Evolutionary conservation across 2,888 invertebrate species (phyloP), one percentile per base, ranked within the genome.

Genomic region (Sericinus montela): DNA sequence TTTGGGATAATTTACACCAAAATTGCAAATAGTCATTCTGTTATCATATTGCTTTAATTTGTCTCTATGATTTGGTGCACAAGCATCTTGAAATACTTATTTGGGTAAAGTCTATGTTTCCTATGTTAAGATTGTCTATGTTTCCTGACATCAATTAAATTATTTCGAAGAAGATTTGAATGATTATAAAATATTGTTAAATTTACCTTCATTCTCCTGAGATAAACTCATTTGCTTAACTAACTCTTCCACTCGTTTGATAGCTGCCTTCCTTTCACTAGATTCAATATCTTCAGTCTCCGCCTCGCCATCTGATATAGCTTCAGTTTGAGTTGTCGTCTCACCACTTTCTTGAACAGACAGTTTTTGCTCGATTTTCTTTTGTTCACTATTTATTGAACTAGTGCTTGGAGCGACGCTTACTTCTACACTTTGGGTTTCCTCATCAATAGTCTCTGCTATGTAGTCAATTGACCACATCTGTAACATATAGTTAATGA

Each of bases 401-500:
- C 57, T 69, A 0, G 74, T 59, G 1, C 69, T 65, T 0, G 85
- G 71, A 9, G 80, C 81, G 1, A 72, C 54, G 51, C 73, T 79
- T 1, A 58, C 82, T 36, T 90, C 88, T 47, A 75, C 69, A 36
- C 89, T 91, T 51, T 90, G 91, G 37, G 75, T 72, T 28, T 87
- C 89, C 32, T 76, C 81, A 3, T 91, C 85, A 51, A 90, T 85
- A 53, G 77, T 68, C 59, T 81, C 80, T 55, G 87, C 66, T 39
- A 97, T 93, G 75, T 97, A 97, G 77, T 98, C 97, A 69, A 98
- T 92, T 8, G 97, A 97, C 98, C 98, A 98, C 98, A 98, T 98
- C 96, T 97, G 71, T 7, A 10, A 29, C n/a, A 5, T n/a, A n/a
- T n/a, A n/a, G n/a, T n/a, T n/a, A n/a, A n/a, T n/a, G n/a, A n/a